Base-by-base conservation (phyloP, 2,113 vertebrate genomes). In the Ammodytes dubius region DNA sequence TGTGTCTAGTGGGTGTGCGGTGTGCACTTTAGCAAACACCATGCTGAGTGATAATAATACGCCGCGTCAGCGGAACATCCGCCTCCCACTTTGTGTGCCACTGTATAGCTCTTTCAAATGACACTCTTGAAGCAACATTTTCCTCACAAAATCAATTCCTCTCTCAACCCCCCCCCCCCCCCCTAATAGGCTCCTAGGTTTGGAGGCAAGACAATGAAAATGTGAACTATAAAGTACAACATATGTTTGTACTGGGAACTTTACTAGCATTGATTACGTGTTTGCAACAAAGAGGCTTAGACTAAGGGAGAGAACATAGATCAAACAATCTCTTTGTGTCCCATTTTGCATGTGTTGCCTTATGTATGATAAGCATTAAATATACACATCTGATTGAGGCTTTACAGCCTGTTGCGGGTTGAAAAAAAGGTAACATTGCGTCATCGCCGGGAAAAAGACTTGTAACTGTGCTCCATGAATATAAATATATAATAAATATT, bases 21-120 rank as follows among this genome's bases (percentile, higher is more conserved):
- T 5, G 63, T 43, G 70, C 73, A 81, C 81, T 88, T 81, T 52
- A 70, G 73, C 60, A 75, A 71, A 87, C 78, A 66, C 66, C 10
- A 42, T 7, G 54, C 67, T 58, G 61, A 86, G 71, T 82, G 71
- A 84, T 77, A 39, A 69, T 77, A 79, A 85, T 72, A 17, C 14
- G 83, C 70, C n/a, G 74, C 74, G 82, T 88, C 82, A 82, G 89
- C 72, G 2, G 70, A 83, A 82, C 82, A 58, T 73, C 86, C 60
- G 6, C 19, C 45, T 81, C 27, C 61, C 50, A 57, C 75, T 79
- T 58, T 79, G 58, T 74, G 63, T 79, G 85, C 68, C 42, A 12
- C 70, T 42, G 40, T 39, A 27, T 27, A 50, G 70, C 46, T 54
- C 74, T 79, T 79, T 65, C 54, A 75, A 58, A 68, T 70, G 70